Conservation (phyloP, 1,140 invertebrate species). For the Paralvinella palmiformis region DNA sequence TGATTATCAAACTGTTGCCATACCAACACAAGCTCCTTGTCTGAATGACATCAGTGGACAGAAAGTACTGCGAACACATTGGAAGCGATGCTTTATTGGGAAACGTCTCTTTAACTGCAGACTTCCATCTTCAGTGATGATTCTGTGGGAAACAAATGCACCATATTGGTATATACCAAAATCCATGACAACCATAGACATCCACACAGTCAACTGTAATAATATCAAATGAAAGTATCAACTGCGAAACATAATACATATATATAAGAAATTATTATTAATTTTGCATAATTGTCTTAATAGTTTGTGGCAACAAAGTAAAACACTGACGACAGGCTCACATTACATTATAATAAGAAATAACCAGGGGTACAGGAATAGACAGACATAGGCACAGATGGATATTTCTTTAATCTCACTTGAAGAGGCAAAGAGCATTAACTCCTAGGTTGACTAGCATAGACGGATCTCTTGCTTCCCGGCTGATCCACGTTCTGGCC, state of each 20-base stretch:
- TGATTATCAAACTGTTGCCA: slow-evolving; percentile 28
- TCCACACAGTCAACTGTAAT: background rate
- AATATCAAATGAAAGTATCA: too few relatives aligned
- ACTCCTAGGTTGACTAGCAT: slow-evolving; percentile 71
- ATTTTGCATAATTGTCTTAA: background rate
- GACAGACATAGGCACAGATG: too few relatives aligned
- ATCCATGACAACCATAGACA: background rate
- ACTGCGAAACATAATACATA: too few relatives aligned
- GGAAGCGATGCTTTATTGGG: slow-evolving; percentile 58
- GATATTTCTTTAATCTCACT: too few relatives aligned
- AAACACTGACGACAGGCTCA: too few relatives aligned
- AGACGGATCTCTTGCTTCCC: slow-evolving; percentile 68
- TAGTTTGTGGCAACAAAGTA: background rate
- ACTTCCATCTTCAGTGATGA: slow-evolving; percentile 61
- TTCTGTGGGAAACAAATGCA: slow-evolving; percentile 50
- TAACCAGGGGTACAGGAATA: too few relatives aligned
- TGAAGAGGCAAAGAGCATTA: slow-evolving; percentile 66
- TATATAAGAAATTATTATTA: background rate
- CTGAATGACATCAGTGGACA: slow-evolving; percentile 75
- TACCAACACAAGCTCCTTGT: slow-evolving; percentile 69
- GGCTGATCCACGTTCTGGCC: slow-evolving; percentile 74
- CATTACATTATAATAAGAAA: too few relatives aligned
- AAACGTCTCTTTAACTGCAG: slow-evolving; percentile 62
- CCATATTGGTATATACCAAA: background rate
- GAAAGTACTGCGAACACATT: slow-evolving; percentile 69